Percentiles rank a stretch among this genome's conserved stretches.
Conservation (phyloP, 2,113 vertebrate genomes). For the Pangasianodon gigas region DNA sequence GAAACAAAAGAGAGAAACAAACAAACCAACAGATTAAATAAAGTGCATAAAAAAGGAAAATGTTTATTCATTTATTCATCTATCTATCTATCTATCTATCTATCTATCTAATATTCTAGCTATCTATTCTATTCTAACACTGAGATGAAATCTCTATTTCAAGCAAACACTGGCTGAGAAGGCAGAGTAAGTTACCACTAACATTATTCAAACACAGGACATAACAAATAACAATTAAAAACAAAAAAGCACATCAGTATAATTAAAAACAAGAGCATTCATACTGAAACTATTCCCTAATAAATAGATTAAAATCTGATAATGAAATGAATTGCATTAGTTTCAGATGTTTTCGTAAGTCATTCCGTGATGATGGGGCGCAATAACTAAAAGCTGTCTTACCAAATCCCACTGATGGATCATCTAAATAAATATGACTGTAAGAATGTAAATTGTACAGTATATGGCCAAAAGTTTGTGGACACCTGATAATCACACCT, state of each 20-base stretch:
- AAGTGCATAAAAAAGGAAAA: background rate
- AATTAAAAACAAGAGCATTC: background rate
- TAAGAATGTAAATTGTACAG: too few relatives aligned
- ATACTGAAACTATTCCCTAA: background rate
- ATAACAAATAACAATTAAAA: background rate
- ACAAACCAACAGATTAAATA: background rate
- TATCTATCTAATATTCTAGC: background rate
- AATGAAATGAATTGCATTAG: background rate
- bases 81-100: background rate
- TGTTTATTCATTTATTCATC: background rate
- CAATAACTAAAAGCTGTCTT: too few relatives aligned
- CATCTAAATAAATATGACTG: background rate
- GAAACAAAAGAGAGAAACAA: background rate
- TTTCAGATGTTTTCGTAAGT: background rate
- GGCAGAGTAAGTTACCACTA: background rate
- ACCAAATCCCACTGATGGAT: background rate
- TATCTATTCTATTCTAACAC: background rate
- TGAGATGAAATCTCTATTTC: too few relatives aligned
- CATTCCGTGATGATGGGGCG: background rate
- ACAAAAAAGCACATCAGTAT: background rate
- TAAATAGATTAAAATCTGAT: background rate
- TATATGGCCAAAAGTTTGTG: too few relatives aligned
- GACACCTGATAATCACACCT: too few relatives aligned
- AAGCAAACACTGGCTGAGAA: background rate
- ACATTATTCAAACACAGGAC: background rate